Conservation (phyloP, 2,888 invertebrate genomes). For the Miltochrista miniata region DNA sequence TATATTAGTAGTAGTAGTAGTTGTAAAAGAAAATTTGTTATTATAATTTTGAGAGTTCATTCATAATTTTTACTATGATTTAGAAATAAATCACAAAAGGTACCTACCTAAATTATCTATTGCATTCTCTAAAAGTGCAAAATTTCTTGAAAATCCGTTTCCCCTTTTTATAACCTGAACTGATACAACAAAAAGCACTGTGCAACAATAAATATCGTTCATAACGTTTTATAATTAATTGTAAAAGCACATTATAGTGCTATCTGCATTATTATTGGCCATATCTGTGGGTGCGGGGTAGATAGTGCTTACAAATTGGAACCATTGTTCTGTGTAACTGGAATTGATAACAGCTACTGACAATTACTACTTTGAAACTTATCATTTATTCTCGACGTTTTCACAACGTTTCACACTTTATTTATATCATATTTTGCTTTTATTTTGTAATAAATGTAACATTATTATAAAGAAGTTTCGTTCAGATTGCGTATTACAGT, state of each 20-base stretch:
- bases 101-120: background rate
- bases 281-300: slow-evolving; percentile 22
- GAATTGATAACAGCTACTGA: slow-evolving; percentile 50
- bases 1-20: too few species aligned
- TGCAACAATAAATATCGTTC: background rate
- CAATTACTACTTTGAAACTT: slow-evolving; percentile 41
- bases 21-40: too few species aligned
- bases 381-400: slow-evolving; percentile 21
- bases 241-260: slow-evolving; percentile 5
- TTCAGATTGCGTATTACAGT: too few species aligned
- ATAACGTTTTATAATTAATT: background rate
- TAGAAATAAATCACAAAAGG: too few species aligned
- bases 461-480: too few species aligned
- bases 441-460: background rate
- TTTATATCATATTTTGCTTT: slow-evolving; percentile 16
- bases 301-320: slow-evolving; percentile 53
- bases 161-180: too few species aligned
- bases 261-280: slow-evolving; percentile 20
- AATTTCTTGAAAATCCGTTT: too few species aligned
- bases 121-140: too few species aligned
- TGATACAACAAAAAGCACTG: background rate
- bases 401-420: slow-evolving; percentile 17
- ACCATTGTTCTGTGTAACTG: slow-evolving; percentile 52
- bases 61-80: too few species aligned
- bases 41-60: too few species aligned